Base-by-base conservation (phyloP, 2,888 invertebrate genomes). In the Tinea trinotella region DNA sequence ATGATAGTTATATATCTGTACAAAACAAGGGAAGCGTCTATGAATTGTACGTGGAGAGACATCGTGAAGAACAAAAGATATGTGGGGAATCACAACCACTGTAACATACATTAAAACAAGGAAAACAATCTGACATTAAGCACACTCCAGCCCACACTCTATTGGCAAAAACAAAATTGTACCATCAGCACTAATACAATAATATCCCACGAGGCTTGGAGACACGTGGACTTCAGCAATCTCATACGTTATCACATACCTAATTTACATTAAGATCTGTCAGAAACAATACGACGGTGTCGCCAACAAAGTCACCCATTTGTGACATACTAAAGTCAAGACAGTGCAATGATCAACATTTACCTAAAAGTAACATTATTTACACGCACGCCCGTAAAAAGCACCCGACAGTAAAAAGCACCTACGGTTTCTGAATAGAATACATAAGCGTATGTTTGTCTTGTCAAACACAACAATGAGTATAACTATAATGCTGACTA, bases 401-500 rank as follows among this genome's bases (percentile, higher is more conserved):
- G 85, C 85, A 84, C 85, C 85, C 76, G 80, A 83, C 75, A 79
- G 76, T 77, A 78, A 78, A 77, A 84, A 85, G 85, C 85, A 85
- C 85, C 84, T 83, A 82, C 71, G 76, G 76, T 81, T 84, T 76
- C 74, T 78, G 70, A 81, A 76, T 79, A 78, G 75, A 80, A 71
- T 76, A 74, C 72, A 68, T 76, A 83, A 82, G 80, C 80, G 75
- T 77, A 69, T 67, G 70, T 67, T 67, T 67, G 71, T 71, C 68
- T 65, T 22, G 35, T 40, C 40, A 40, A 4, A 24, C 24, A 40
- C 40, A 7, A 30, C 3, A 40, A 40, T 13, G 40, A 40, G 7
- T 30, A 30, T n/a, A 15, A 40, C 40, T 40, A 7, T 24, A 40
- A 40, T 40, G 40, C 40, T 40, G 40, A 40, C 40, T 40, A 40